Evolutionary conservation across 35 echinoderm and acorn worm species (phyloP).

Genomic region (Eucidaris tribuloides): DNA sequence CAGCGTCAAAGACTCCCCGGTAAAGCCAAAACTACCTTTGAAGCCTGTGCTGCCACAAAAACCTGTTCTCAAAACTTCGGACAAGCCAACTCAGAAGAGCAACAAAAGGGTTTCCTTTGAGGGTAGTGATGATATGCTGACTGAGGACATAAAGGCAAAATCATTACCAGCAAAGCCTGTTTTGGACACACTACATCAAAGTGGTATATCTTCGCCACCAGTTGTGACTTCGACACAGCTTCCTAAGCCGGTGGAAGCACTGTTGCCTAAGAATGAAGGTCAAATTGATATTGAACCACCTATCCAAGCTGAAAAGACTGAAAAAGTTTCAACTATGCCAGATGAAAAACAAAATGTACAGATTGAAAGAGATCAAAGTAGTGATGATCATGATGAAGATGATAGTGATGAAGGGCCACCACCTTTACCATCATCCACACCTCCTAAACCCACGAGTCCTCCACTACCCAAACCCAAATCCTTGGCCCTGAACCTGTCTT

Average conservation of each 20-base stretch:
- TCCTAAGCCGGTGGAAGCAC: no score
- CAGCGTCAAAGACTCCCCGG: neutral
- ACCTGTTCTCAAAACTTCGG: neutral
- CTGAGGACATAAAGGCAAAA: no score
- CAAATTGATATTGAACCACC: no score
- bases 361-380: no score
- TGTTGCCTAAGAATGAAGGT: no score
- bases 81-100: neutral
- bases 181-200: no score
- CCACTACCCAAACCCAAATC: neutral
- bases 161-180: no score
- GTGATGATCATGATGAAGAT: neutral
- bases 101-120: slow-evolving; percentile 11
- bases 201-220: no score
- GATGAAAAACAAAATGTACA: no score
- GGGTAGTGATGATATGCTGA: neutral
- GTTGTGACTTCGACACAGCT: no score
- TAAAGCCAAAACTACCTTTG: neutral
- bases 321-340: no score
- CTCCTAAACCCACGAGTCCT: neutral
- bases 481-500: neutral
- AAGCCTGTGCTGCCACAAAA: slow-evolving; percentile 1
- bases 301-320: no score
- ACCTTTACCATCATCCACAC: slow-evolving; percentile 30
- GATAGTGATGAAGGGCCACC: neutral